Conservation (phyloP, 2,797 vertebrate genomes). For the Fistularia commersonii region DNA sequence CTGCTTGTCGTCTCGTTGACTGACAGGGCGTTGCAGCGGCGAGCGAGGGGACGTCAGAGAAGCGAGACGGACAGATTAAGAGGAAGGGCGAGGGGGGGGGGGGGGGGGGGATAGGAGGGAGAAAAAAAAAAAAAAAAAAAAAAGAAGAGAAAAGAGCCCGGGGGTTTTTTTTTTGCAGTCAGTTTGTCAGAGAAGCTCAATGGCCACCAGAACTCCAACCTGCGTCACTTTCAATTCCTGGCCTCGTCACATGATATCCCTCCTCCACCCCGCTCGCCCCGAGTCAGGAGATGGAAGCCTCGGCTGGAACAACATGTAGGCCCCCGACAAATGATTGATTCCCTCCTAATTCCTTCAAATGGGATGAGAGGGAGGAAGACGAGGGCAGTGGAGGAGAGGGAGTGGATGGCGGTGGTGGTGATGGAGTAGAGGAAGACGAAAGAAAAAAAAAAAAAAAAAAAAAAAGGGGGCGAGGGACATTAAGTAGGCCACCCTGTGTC, state of each 20-base stretch:
- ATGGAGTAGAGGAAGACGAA: constrained; percentile 20
- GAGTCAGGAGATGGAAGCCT: constrained; percentile 47
- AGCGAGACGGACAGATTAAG: constrained; percentile 34
- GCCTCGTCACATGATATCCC: constrained; percentile 65
- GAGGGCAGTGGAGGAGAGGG: constrained; percentile 28
- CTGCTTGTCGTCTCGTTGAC: constrained; percentile 2
- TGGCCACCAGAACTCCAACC: constrained; percentile 70
- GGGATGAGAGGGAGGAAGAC: constrained; percentile 68
- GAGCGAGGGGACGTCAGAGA: constrained; percentile 17
- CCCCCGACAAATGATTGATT: constrained; percentile 84
- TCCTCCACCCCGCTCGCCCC: constrained; percentile 46
- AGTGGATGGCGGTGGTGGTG: constrained; percentile 29
- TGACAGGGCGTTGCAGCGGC: constrained; percentile 24
- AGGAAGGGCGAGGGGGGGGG: constrained; percentile 24
- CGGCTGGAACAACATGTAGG: constrained; percentile 50
- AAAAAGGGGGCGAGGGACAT: constrained; percentile 11
- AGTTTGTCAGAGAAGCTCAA: constrained; percentile 70
- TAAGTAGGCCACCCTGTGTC: constrained; percentile 74
- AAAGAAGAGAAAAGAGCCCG: no score
- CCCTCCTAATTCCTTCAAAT: constrained; percentile 83
- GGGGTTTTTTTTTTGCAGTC: constrained; percentile 53
- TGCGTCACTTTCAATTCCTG: constrained; percentile 80
- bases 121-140: no score
- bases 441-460: no score
- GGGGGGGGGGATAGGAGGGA: no score